Evolutionary conservation across 2,888 invertebrate species (phyloP).

Genomic region (Byasa hedistus): DNA sequence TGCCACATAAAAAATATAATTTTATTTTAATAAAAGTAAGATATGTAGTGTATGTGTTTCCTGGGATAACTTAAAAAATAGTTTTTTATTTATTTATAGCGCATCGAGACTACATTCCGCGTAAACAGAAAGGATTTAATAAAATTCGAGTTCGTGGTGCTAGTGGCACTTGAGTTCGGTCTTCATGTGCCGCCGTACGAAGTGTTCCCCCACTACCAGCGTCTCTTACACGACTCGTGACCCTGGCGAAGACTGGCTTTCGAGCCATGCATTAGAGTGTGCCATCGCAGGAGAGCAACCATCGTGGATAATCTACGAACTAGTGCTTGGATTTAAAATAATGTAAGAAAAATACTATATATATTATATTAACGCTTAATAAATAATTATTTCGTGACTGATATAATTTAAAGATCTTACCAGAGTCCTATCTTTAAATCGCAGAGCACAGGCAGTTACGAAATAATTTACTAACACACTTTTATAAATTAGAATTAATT

Average conservation of each 20-base stretch:
- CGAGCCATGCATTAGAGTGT: conserved; percentile 42
- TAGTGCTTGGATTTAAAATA: conserved; percentile 52
- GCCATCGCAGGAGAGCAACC: conserved; percentile 54
- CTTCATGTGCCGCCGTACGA: conserved; percentile 95
- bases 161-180: conserved; percentile 96
- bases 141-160: conserved; percentile 94
- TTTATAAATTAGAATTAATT: too few species aligned
- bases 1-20: too few species aligned
- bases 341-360: background rate
- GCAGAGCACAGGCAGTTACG: too few species aligned
- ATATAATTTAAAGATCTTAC: too few species aligned
- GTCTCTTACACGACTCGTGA: conserved; percentile 95
- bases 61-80: too few species aligned
- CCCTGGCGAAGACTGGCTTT: conserved; percentile 62
- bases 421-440: too few species aligned
- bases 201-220: conserved; percentile 96
- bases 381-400: too few species aligned
- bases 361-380: too few species aligned
- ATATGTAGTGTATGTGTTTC: background rate
- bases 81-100: conserved; percentile 71
- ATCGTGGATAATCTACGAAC: conserved; percentile 60
- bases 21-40: too few species aligned
- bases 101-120: conserved; percentile 94
- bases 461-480: too few species aligned
- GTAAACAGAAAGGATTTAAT: conserved; percentile 94